Conservation (phyloP, 2,888 invertebrate genomes). For the Trichopoda pennipes region DNA sequence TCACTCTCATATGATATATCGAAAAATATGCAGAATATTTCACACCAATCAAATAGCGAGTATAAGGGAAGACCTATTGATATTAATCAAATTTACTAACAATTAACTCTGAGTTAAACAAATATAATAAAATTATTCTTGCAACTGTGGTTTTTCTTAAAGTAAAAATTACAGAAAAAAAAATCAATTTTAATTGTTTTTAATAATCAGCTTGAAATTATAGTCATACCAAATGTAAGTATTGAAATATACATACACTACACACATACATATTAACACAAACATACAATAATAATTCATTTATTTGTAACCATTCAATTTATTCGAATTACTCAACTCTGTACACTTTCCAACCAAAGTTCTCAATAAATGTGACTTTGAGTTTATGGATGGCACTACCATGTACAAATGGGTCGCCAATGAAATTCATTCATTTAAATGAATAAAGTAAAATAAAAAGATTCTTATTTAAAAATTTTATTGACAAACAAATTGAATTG, state of each 20-base stretch:
- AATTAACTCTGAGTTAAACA: conserved; percentile 14
- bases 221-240: conserved; percentile 21
- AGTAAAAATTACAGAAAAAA: conserved; percentile 34
- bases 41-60: too few species aligned
- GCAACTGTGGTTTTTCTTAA: background rate
- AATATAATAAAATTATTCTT: background rate
- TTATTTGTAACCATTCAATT: conserved; percentile 67
- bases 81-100: background rate
- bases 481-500: conserved; percentile 82
- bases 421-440: conserved; percentile 81
- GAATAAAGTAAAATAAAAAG: conserved; percentile 51
- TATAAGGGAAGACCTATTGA: too few species aligned
- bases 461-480: conserved; percentile 80
- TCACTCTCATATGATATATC: too few species aligned
- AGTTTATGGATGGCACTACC: conserved; percentile 64
- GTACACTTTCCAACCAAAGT: conserved; percentile 60
- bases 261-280: background rate
- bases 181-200: conserved; percentile 69
- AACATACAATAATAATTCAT: conserved; percentile 38
- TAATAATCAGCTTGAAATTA: conserved; percentile 64
- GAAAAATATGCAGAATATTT: too few species aligned
- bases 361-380: conserved; percentile 59
- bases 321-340: conserved; percentile 56
- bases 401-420: conserved; percentile 76
- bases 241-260: background rate